phyloP scores from a whole-genome alignment of 2,113 vertebrate genomes.

The Alouatta palliata region DNA sequence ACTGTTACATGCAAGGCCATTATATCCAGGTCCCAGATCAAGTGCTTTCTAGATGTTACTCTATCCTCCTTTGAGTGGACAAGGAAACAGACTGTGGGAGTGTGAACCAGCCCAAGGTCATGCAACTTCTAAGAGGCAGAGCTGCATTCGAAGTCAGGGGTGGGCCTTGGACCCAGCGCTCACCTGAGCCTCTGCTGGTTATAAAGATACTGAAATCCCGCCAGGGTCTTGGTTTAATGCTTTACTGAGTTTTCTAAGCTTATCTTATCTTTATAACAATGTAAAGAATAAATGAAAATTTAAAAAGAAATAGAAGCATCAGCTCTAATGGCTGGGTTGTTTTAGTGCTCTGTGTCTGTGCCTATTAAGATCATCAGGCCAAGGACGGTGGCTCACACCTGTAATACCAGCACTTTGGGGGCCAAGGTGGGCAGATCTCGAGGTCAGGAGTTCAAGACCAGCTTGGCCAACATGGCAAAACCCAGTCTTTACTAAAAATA shows the following conservation, averaged over 20 bases:
- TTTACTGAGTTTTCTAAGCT: neutral
- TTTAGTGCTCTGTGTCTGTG: neutral
- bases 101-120: neutral
- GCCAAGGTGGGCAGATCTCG: too few relatives aligned
- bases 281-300: neutral
- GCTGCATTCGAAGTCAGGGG: neutral
- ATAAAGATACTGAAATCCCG: rapidly evolving
- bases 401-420: too few relatives aligned
- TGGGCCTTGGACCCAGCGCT: too few relatives aligned
- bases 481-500: too few relatives aligned
- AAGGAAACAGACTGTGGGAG: neutral
- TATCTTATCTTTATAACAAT: neutral
- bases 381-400: too few relatives aligned
- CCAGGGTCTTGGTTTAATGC: neutral
- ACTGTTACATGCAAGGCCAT: too few relatives aligned
- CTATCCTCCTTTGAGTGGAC: neutral
- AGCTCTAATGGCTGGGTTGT: neutral
- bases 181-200: neutral
- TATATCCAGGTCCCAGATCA: neutral
- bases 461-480: too few relatives aligned
- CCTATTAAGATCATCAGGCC: too few relatives aligned
- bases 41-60: neutral
- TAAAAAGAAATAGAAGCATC: neutral
- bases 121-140: neutral
- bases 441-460: too few relatives aligned